Evolutionary conservation across 1,140 invertebrate species (phyloP), one percentile per base, ranked within the genome.

Genomic region (Littorina saxatilis): DNA sequence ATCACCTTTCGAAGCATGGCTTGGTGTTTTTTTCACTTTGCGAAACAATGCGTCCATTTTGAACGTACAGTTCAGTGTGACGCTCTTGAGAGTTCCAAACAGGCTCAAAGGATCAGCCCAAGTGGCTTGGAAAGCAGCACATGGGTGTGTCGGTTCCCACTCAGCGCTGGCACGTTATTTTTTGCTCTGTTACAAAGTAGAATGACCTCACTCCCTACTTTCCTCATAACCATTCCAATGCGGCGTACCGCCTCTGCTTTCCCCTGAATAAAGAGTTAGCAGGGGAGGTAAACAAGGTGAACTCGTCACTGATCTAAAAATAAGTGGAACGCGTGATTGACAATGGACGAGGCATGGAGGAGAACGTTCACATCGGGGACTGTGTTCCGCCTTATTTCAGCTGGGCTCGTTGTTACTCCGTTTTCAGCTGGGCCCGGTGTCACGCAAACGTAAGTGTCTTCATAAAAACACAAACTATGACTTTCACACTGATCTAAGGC

Each of bases 31-130:
- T 47, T 61, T 76, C 72, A 83, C 82, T 35, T 66, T 79, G 29
- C 82, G 78, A 63, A 83, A 50, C 47, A 83, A 50, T 43, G 82
- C 79, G 50, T 83, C 82, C 82, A 83, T 83, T 15, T 66, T 80
- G 58, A 37, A 75, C 13, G 27, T 17, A 32, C 17, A 77, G 13
- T n/a, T 52, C 27, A 32, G 11, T 17, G 37, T 73, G 37, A 43
- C 37, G 17, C 4, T 13, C 23, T 61, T 11, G 2, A 47, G n/a
- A 50, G 70, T 50, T 17, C 32, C n/a, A 39, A 20, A 73, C 70
- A 2, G 23, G 11, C 9, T 73, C 40, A 73, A 29, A 17, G 39
- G 43, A 7, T 23, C n/a, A n/a, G 40, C 23, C 39, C 70, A 29
- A 9, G 23, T 27, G 23, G 32, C 23, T 27, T 32, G 9, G 7